Evolutionary conservation across 2,113 vertebrate species (phyloP).

Genomic region (Crypturellus undulatus): DNA sequence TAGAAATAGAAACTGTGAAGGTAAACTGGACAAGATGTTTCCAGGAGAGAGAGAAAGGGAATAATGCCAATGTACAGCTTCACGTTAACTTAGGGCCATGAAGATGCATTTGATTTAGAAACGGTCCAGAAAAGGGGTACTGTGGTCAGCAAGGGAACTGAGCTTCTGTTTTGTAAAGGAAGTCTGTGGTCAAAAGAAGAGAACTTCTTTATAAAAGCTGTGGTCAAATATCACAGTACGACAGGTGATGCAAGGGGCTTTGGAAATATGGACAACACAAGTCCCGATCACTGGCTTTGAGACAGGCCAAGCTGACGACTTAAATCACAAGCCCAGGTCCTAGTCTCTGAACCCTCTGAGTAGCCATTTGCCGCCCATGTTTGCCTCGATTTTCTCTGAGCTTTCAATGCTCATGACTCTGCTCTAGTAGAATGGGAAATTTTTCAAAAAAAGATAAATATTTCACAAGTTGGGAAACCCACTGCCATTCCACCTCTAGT

Average conservation of each 20-base stretch:
- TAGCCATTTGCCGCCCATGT: not conserved
- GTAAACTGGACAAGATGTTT: not conserved
- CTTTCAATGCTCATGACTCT: not conserved
- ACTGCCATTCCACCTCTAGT: fast-evolving
- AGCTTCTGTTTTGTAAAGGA: not conserved
- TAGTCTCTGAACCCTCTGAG: fast-evolving
- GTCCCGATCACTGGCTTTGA: not conserved
- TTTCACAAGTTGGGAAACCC: not conserved
- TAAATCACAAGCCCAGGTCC: not conserved
- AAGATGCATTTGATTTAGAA: not conserved
- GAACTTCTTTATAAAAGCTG: not conserved
- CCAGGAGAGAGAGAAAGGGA: not conserved
- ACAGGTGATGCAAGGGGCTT: not conserved
- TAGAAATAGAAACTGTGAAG: fast-evolving
- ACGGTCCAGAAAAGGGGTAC: not conserved
- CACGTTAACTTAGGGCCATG: not conserved
- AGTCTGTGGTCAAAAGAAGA: not conserved
- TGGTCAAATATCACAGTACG: not conserved
- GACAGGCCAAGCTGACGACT: not conserved
- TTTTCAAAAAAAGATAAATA: not conserved
- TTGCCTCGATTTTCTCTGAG: not conserved
- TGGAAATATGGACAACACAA: not conserved
- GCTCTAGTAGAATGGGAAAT: not conserved
- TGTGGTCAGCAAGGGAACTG: not conserved
- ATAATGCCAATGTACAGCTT: not conserved